A percentile compares a stretch with the other conserved stretches of the same genome.
These are phyloP conservation scores for Synergus laeviventris DNA, from an alignment of 2,888 invertebrate species.

Conservation along the genomic window DNA sequence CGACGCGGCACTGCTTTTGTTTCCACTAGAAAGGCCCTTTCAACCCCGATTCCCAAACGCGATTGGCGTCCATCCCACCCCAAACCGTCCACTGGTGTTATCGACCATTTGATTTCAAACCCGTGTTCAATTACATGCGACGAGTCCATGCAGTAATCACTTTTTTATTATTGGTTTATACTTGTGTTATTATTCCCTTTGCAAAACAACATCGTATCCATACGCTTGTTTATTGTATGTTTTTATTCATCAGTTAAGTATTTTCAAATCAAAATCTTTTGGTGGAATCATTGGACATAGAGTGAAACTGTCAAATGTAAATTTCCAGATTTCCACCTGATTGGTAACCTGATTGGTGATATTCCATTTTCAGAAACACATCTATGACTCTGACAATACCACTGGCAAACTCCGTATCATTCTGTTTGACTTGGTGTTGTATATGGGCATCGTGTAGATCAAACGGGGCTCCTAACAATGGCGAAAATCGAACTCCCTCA, in stretches of 20 bases:
- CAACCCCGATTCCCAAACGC: slow-evolving; percentile 39
- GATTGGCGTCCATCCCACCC: slow-evolving; percentile 44
- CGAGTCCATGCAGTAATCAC: not conserved
- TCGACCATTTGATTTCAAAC: not conserved
- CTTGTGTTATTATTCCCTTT: not conserved
- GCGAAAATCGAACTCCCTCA: slow-evolving; percentile 23
- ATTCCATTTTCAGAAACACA: slow-evolving; percentile 26
- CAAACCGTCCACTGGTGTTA: slow-evolving; percentile 3
- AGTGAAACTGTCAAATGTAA: slow-evolving; percentile 1
- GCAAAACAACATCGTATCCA: not conserved
- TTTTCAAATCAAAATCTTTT: too few relatives aligned
- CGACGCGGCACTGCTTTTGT: slow-evolving; percentile 53
- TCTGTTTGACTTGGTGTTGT: too few relatives aligned
- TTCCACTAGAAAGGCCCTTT: slow-evolving; percentile 50
- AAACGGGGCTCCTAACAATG: slow-evolving; percentile 41
- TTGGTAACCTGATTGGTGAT: slow-evolving; percentile 22
- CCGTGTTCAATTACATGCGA: slow-evolving; percentile 16
- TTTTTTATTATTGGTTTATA: not conserved
- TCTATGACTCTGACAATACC: not conserved
- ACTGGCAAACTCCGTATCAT: too few relatives aligned
- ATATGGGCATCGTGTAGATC: slow-evolving; percentile 41
- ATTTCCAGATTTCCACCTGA: too few relatives aligned
- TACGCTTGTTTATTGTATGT: not conserved
- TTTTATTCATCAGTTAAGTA: not conserved
- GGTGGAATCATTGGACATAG: too few relatives aligned